phyloP scores from a whole-genome alignment of 2,113 vertebrate genomes.

The Alligator mississippiensis region DNA sequence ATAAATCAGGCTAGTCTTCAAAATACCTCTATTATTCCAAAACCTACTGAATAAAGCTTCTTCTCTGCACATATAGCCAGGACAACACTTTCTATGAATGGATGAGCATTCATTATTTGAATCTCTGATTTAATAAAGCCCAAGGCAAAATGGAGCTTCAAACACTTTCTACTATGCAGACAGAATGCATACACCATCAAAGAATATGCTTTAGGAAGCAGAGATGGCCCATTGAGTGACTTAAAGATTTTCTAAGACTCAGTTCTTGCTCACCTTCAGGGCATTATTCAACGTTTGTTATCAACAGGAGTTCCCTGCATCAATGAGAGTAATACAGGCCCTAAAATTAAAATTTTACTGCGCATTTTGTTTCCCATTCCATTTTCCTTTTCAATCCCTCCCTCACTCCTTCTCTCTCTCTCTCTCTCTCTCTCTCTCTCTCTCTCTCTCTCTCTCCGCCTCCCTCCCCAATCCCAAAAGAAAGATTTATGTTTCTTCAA shows the following conservation, averaged over 20 bases:
- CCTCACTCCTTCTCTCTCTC: too few species aligned
- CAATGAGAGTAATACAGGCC: slow-evolving; percentile 32
- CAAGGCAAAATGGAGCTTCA: slow-evolving; percentile 56
- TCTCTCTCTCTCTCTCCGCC: too few species aligned
- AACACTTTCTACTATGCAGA: slow-evolving; percentile 14
- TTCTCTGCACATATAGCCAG: background rate
- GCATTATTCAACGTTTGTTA: background rate
- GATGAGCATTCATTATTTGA: slow-evolving; percentile 36
- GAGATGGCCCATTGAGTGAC: background rate
- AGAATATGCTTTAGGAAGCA: background rate
- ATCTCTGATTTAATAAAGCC: slow-evolving; percentile 38
- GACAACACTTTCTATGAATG: slow-evolving; percentile 46
- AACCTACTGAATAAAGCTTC: slow-evolving; percentile 35
- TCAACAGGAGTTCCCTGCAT: slow-evolving; percentile 20
- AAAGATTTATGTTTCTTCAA: slow-evolving; percentile 32
- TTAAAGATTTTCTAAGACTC: background rate
- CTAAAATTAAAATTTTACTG: slow-evolving; percentile 35
- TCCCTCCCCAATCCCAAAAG: slow-evolving; percentile 19
- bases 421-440: too few species aligned
- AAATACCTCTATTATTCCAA: slow-evolving; percentile 45
- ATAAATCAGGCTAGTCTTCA: background rate
- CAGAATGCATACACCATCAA: slow-evolving; percentile 4
- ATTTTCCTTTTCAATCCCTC: background rate
- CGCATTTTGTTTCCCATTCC: slow-evolving; percentile 45
- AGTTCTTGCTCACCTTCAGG: background rate